Evolutionary conservation across 92 coral and sea anemone genomes (phyloP).

Genomic region (Siderastrea radians): DNA sequence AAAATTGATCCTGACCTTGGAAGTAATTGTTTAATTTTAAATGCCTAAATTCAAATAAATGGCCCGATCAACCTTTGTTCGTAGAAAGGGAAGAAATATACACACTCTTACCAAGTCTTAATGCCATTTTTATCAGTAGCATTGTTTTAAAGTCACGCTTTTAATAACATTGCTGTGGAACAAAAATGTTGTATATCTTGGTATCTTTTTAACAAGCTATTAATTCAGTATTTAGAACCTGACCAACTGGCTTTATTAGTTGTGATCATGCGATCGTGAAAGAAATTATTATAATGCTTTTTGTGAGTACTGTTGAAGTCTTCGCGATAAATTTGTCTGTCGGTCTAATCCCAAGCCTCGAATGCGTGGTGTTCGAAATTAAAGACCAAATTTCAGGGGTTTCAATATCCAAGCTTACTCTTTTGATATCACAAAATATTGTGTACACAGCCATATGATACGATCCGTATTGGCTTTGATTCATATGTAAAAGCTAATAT

Average conservation of each 20-base stretch:
- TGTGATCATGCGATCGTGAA: no score
- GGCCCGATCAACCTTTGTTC: background rate
- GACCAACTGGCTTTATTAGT: background rate
- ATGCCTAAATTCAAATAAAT: background rate
- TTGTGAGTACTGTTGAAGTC: background rate
- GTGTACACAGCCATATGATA: conserved; percentile 15
- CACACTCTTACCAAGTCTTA: background rate
- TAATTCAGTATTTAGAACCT: background rate
- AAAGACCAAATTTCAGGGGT: background rate
- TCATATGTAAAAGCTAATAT: conserved; percentile 20
- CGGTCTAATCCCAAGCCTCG: no score
- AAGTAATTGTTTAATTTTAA: background rate
- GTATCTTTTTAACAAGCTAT: background rate
- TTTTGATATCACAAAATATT: conserved; percentile 4
- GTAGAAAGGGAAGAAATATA: background rate
- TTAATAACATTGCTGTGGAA: background rate
- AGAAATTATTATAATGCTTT: background rate
- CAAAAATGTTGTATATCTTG: background rate
- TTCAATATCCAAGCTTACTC: conserved; percentile 6
- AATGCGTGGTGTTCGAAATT: no score
- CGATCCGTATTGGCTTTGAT: background rate
- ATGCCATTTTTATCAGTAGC: background rate
- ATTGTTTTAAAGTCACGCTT: background rate
- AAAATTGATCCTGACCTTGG: background rate
- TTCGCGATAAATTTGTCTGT: no score